These are phyloP conservation scores for Cryptotis parvus DNA, from an alignment of 2,113 vertebrate genomes.

Conservation along the genomic window DNA sequence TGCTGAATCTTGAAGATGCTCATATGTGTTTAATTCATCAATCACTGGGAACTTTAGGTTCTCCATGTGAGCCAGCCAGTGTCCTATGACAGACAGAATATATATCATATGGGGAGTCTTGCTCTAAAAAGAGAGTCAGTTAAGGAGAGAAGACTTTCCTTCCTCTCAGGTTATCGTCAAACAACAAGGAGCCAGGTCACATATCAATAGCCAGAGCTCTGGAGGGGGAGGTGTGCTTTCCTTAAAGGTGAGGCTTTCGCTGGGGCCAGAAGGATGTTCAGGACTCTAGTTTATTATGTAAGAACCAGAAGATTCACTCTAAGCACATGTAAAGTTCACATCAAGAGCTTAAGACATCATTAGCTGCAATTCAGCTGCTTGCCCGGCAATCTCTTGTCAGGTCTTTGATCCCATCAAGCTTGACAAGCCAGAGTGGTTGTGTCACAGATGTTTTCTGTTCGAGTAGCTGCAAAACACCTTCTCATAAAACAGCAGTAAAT, in stretches of 20 bases:
- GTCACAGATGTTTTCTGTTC: constrained; percentile 63
- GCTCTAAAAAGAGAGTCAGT: not conserved
- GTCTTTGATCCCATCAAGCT: constrained; percentile 21
- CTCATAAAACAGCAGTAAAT: constrained; percentile 57
- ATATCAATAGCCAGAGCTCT: not conserved
- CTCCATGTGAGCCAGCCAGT: not conserved
- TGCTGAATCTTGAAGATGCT: not conserved
- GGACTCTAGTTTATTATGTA: not conserved
- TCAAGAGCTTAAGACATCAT: constrained; percentile 1
- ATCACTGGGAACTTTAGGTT: not conserved
- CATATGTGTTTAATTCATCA: not conserved
- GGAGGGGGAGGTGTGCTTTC: not conserved
- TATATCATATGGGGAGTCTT: not conserved
- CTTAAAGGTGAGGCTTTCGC: constrained; percentile 6
- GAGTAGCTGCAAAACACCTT: constrained; percentile 56
- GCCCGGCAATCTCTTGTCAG: constrained; percentile 70
- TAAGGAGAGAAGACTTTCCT: not conserved
- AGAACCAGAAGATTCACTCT: constrained; percentile 4
- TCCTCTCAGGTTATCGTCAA: not conserved
- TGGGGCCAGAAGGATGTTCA: not conserved
- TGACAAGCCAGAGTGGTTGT: constrained; percentile 48
- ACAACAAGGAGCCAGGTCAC: not conserved
- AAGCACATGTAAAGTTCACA: not conserved
- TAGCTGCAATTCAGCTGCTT: constrained; percentile 62
- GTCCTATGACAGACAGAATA: not conserved